Conservation (phyloP, 2,888 invertebrate species). For the Steinernema carpocapsae region DNA sequence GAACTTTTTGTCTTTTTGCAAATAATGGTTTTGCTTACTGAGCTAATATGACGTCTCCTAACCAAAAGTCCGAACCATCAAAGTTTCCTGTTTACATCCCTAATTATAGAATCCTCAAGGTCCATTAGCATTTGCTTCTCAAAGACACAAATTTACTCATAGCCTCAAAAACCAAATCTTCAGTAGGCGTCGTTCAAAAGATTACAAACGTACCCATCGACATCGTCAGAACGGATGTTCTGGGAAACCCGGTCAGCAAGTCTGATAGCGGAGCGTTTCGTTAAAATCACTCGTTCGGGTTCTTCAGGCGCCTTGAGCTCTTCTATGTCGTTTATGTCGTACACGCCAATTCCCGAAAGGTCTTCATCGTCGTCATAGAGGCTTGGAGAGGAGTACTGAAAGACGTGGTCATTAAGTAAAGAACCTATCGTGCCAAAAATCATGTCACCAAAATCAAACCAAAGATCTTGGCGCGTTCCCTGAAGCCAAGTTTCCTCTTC, state of each 20-base stretch:
- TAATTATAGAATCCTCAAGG: too few species aligned
- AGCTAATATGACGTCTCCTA: background rate
- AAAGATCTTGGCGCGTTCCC: too few species aligned
- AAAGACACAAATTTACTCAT: too few species aligned
- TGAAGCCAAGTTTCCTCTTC: too few species aligned
- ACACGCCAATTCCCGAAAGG: slow-evolving; percentile 3
- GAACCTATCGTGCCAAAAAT: too few species aligned
- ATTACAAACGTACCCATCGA: background rate
- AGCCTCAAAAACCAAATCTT: too few species aligned
- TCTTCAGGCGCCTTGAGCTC: background rate
- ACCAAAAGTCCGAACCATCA: background rate
- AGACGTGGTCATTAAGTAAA: background rate
- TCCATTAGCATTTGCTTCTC: too few species aligned
- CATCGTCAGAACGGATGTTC: slow-evolving; percentile 6
- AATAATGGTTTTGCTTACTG: background rate
- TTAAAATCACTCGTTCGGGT: background rate
- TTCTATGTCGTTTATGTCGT: slow-evolving; percentile 18
- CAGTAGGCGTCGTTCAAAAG: too few species aligned
- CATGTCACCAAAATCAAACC: too few species aligned
- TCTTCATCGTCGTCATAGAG: background rate
- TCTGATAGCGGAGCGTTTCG: slow-evolving; percentile 12
- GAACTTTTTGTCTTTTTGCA: background rate
- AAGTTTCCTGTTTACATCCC: too few species aligned
- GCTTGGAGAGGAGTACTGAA: background rate
- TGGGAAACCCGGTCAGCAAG: slow-evolving; percentile 1